Evolutionary conservation across 2,888 invertebrate genomes (phyloP).

Genomic region (Azorinus chamasolen): DNA sequence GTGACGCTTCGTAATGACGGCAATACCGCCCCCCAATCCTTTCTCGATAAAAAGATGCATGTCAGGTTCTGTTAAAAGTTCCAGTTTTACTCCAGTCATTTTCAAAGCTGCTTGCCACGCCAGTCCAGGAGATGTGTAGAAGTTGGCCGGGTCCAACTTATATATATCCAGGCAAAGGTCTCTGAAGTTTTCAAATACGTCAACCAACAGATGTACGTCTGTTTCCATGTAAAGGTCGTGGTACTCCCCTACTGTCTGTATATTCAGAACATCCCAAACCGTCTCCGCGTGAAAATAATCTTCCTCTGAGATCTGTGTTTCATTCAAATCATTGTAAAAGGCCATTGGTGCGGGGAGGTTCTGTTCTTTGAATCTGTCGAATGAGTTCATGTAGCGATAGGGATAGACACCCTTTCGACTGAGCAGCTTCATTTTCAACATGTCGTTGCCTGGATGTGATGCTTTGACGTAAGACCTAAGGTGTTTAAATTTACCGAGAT

Average conservation of each 20-base stretch:
- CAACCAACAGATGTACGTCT: not conserved
- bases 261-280: conserved; percentile 2
- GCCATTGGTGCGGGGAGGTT: not conserved
- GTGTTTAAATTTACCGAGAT: not conserved
- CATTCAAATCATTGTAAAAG: too few relatives aligned
- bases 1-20: not conserved
- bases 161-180: not conserved
- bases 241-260: conserved; percentile 12
- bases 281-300: conserved; percentile 20
- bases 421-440: not conserved
- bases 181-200: conserved; percentile 7
- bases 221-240: conserved; percentile 4
- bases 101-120: conserved; percentile 10
- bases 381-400: conserved; percentile 5
- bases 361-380: not conserved
- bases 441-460: not conserved
- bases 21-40: too few relatives aligned
- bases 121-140: not conserved
- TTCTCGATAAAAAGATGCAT: conserved; percentile 11
- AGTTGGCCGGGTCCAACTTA: conserved; percentile 4
- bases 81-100: conserved; percentile 1
- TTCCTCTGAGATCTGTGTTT: not conserved
- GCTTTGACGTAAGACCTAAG: too few relatives aligned
- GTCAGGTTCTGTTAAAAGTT: conserved; percentile 12
- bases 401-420: conserved; percentile 13